Percentiles rank a stretch among this genome's conserved stretches.
Conservation (phyloP, 1,140 invertebrate species). For the Grapholita molesta region DNA sequence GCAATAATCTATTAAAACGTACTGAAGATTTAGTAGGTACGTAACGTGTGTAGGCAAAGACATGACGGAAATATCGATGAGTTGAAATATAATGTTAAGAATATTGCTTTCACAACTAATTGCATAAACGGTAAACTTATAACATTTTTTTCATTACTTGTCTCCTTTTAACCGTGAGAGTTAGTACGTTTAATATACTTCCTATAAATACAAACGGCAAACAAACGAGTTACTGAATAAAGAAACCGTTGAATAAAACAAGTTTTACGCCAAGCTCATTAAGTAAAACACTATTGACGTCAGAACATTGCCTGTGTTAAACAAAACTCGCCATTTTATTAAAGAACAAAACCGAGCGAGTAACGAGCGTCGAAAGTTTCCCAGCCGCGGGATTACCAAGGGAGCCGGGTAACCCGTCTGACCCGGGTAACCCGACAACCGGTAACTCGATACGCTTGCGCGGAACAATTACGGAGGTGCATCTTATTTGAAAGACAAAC, state of each 20-base stretch:
- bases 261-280: neutral
- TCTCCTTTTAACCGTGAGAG: neutral
- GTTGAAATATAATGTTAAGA: neutral
- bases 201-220: too few relatives aligned
- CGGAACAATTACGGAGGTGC: neutral
- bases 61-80: neutral
- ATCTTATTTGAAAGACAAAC: neutral
- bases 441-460: neutral
- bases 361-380: neutral
- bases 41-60: neutral
- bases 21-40: too few relatives aligned
- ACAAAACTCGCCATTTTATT: neutral
- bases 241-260: neutral
- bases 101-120: neutral
- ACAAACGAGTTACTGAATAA: neutral
- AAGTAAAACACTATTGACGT: neutral
- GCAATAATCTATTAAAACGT: too few relatives aligned
- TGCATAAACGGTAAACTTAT: neutral
- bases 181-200: too few relatives aligned
- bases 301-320: neutral
- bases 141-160: neutral
- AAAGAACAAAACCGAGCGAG: neutral
- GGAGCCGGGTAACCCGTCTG: neutral
- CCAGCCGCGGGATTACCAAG: neutral
- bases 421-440: neutral